Percentiles rank a stretch among this genome's conserved stretches.
Conservation (phyloP, 1,140 invertebrate genomes). For the Drosophila repleta region DNA sequence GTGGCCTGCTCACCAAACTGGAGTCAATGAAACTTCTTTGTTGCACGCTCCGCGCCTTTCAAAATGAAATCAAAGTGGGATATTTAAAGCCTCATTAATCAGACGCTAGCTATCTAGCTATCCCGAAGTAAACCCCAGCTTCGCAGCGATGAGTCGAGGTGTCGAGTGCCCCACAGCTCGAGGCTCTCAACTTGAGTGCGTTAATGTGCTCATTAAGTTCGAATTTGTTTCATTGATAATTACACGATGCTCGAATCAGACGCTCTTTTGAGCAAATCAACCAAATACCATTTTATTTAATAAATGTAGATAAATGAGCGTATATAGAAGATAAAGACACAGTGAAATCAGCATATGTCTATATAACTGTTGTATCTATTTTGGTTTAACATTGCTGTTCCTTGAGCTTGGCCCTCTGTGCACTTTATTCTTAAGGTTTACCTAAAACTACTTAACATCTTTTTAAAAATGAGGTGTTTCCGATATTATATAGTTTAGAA, state of each 20-base stretch:
- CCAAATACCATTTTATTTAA: too few relatives aligned
- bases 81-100: slow-evolving; percentile 84
- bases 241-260: slow-evolving; percentile 36
- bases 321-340: too few relatives aligned
- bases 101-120: slow-evolving; percentile 48
- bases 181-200: slow-evolving; percentile 27
- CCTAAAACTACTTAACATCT: too few relatives aligned
- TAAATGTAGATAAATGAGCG: not conserved
- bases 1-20: slow-evolving; percentile 34
- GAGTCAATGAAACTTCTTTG: slow-evolving; percentile 83
- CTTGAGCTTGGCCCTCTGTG: too few relatives aligned
- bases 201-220: slow-evolving; percentile 75
- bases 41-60: slow-evolving; percentile 69
- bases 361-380: too few relatives aligned
- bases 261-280: not conserved
- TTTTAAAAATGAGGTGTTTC: too few relatives aligned
- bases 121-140: slow-evolving; percentile 28
- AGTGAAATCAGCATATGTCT: too few relatives aligned
- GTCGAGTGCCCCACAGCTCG: slow-evolving; percentile 35
- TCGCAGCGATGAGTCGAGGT: slow-evolving; percentile 16
- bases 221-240: slow-evolving; percentile 79
- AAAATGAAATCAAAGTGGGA: slow-evolving; percentile 83
- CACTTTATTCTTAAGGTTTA: too few relatives aligned
- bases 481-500: too few relatives aligned
- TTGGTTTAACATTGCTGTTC: too few relatives aligned